A percentile compares a stretch with the other conserved stretches of the same genome.
These are phyloP conservation scores for Anseranas semipalmata DNA, from an alignment of 2,113 vertebrate genomes.

Conservation along the genomic window DNA sequence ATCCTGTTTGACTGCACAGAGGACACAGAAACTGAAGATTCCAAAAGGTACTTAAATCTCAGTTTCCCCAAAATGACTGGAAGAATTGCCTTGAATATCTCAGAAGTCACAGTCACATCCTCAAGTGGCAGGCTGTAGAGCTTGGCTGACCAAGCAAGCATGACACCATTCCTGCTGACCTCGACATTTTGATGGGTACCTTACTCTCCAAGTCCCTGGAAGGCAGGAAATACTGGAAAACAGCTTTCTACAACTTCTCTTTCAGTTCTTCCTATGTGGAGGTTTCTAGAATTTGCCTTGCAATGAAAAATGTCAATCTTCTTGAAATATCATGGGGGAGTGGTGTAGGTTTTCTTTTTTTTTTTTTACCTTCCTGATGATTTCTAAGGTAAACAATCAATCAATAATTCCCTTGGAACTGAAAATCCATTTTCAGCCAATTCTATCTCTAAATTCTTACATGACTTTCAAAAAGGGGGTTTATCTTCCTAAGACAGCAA, in stretches of 20 bases:
- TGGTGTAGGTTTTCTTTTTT: too few relatives aligned
- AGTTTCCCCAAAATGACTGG: neutral
- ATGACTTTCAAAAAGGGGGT: neutral
- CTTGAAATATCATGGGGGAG: neutral
- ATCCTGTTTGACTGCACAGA: neutral
- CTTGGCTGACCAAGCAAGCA: neutral
- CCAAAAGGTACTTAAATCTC: neutral
- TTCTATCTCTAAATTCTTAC: neutral
- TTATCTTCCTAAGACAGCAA: neutral
- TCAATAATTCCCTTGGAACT: neutral
- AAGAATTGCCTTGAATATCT: neutral
- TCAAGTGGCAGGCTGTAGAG: neutral
- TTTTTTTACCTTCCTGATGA: neutral
- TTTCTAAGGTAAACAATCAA: constrained; percentile 9
- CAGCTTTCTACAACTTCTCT: neutral
- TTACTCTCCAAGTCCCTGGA: neutral
- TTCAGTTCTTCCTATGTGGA: neutral
- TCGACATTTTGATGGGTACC: neutral
- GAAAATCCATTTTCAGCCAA: neutral
- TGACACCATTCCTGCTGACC: neutral
- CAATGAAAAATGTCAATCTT: neutral
- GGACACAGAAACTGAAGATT: neutral
- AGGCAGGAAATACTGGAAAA: neutral
- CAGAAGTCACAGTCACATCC: neutral
- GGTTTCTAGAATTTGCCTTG: neutral